Base-by-base conservation (phyloP, 2,797 vertebrate species). In the Semaprochilodus insignis region DNA sequence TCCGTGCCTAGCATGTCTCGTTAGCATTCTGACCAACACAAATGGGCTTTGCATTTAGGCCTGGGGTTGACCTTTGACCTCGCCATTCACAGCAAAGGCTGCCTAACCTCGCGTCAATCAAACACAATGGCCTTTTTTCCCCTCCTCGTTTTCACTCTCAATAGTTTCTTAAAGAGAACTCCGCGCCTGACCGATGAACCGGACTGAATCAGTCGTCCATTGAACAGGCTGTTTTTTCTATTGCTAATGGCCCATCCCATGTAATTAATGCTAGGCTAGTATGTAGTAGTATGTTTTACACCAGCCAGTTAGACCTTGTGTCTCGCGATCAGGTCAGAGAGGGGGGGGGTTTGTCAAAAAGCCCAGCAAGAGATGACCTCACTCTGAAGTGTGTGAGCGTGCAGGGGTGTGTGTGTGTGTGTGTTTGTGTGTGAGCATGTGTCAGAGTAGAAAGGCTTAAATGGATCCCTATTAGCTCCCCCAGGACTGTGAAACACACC, bases 21-120 rank as follows among this genome's bases (percentile, higher is more conserved):
- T 85, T 86, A 80, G 81, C 82, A 83, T 85, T 82, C 36, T 65
- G 77, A 73, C 59, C 52, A 59, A 80, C 84, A 73, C 72, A 80
- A 79, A 83, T 80, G 83, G 75, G 59, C 83, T 81, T 36, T 81
- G 81, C 74, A 79, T 78, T 83, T 82, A 86, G 81, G 81, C 73
- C 86, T 74, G 36, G 66, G 80, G 69, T 77, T 80, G 75, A 80
- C 80, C 86, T 81, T 65, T 79, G 83, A 85, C 83, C 81, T 54
- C 19, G 51, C 74, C 72, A 80, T 88, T 88, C 84, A 88, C 44
- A 62, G 85, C 74, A 77, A 85, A 83, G 84, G 63, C 65, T 73
- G 80, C 80, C 78, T 73, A 88, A 83, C 81, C 81, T 83, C 62
- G 72, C 80, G 78, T 82, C 88, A 88, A 51, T 84, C 85, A 84